Evolutionary conservation across 2,888 invertebrate species (phyloP), one percentile per base, ranked within the genome.

Genomic region (Tyria jacobaeae): DNA sequence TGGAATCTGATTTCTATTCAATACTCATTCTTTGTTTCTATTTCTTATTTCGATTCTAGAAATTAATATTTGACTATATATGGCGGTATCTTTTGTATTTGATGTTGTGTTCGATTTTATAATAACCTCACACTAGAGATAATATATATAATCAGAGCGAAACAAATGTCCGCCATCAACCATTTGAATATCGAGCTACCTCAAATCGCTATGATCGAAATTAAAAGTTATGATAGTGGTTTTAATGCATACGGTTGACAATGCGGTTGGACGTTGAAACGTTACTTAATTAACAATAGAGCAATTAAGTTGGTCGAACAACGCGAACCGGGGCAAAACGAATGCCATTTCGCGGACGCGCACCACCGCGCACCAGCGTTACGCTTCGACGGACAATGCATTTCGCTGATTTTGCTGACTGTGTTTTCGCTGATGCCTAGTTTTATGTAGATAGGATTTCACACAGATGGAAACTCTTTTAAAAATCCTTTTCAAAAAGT

Each of bases 201-300:
- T 68, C 70, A 73, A 77, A 76, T 65, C 68, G 74, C 60, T 75
- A 71, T 71, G 68, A 76, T 76, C 70, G 64, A 60, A 83, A 87
- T 82, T 80, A 83, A 84, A 82, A 86, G 78, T 82, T 82, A 84
- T 82, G 83, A 84, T 81, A 80, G 80, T 77, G 76, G 82, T 84
- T 86, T 86, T 81, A 82, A 85, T 81, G 79, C 75, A 83, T 85
- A 84, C 86, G 84, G 84, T 85, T 83, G 85, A 86, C 83, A 84
- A 83, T 87, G 89, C 76, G 88, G 89, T 83, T 15, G 76, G 80
- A 88, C 82, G 86, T 83, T 89, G 90, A 90, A 92, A 90, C 88
- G 92, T 91, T 88, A 89, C 89, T 89, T 91, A 93, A 94, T 92
- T 92, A 93, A 93, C 93, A 94, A 94, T 93, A 90, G 92, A 89